These are phyloP conservation scores for Elysia chlorotica DNA, from an alignment of 1,140 invertebrate species.

Conservation along the genomic window DNA sequence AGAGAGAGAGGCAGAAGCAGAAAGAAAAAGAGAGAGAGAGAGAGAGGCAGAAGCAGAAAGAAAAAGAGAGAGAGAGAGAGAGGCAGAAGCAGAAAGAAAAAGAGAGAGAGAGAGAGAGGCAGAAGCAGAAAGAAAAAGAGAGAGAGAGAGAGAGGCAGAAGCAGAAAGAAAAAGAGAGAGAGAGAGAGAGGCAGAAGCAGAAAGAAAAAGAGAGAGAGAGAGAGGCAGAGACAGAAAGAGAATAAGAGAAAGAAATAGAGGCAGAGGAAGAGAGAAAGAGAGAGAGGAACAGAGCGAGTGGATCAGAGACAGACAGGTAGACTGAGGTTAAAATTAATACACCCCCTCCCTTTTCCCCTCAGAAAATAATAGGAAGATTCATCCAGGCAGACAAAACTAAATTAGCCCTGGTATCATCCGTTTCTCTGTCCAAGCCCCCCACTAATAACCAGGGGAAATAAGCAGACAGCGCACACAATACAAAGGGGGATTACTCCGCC, in stretches of 20 bases:
- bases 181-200: background rate
- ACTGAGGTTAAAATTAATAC: too few relatives aligned
- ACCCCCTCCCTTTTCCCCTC: too few relatives aligned
- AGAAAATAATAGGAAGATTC: too few relatives aligned
- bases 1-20: background rate
- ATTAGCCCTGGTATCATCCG: too few relatives aligned
- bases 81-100: too few relatives aligned
- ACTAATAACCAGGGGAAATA: too few relatives aligned
- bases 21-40: background rate
- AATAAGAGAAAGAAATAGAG: background rate
- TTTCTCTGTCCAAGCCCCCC: too few relatives aligned
- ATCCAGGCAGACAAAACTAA: too few relatives aligned
- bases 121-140: background rate
- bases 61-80: background rate
- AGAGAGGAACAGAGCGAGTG: slow-evolving; percentile 1
- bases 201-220: background rate
- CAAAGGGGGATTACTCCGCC: too few relatives aligned
- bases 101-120: background rate
- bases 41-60: background rate
- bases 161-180: background rate
- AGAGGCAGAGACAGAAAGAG: background rate
- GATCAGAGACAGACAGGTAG: background rate
- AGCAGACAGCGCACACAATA: too few relatives aligned
- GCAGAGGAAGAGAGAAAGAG: background rate
- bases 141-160: too few relatives aligned